A percentile compares a stretch with the other conserved stretches of the same genome.
phyloP scores from a whole-genome alignment of 2,797 vertebrate species.

The Novumbra hubbsi region DNA sequence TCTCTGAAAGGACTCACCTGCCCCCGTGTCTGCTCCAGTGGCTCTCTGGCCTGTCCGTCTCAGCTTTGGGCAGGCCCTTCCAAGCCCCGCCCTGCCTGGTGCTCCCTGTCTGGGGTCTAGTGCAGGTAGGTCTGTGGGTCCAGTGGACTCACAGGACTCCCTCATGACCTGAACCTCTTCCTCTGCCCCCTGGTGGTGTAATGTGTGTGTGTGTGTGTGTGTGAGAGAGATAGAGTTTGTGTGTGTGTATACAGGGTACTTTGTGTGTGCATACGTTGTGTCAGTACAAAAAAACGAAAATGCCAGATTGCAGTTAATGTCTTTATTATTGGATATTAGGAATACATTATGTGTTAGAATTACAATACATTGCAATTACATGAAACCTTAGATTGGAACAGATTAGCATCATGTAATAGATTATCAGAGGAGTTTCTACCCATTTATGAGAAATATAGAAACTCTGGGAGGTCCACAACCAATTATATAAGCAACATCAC shows the following conservation, averaged over 20 bases:
- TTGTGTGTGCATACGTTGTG: constrained; percentile 3
- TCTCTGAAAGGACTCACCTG: constrained; percentile 55
- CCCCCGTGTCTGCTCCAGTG: constrained; percentile 36
- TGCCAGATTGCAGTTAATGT: neutral
- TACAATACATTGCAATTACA: constrained; percentile 1
- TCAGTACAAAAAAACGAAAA: neutral
- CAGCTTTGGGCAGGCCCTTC: neutral
- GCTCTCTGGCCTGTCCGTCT: constrained; percentile 1
- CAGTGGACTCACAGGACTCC: neutral
- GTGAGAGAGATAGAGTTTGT: constrained; percentile 11
- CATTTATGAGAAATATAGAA: constrained; percentile 65
- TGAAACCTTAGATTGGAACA: neutral
- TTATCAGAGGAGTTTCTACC: constrained; percentile 58
- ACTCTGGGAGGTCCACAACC: constrained; percentile 68
- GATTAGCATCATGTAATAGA: neutral
- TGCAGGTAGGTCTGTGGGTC: neutral
- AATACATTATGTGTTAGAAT: neutral
- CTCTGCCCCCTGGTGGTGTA: constrained; percentile 4
- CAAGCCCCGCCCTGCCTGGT: neutral
- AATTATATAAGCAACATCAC: constrained; percentile 74
- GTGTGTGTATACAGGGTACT: neutral
- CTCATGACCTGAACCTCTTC: neutral
- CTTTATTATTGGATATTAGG: constrained; percentile 4
- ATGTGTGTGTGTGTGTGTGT: constrained; percentile 20
- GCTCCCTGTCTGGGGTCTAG: constrained; percentile 1